These are phyloP conservation scores for Stratiomys singularior DNA, from an alignment of 2,888 invertebrate genomes.

Conservation along the genomic window DNA sequence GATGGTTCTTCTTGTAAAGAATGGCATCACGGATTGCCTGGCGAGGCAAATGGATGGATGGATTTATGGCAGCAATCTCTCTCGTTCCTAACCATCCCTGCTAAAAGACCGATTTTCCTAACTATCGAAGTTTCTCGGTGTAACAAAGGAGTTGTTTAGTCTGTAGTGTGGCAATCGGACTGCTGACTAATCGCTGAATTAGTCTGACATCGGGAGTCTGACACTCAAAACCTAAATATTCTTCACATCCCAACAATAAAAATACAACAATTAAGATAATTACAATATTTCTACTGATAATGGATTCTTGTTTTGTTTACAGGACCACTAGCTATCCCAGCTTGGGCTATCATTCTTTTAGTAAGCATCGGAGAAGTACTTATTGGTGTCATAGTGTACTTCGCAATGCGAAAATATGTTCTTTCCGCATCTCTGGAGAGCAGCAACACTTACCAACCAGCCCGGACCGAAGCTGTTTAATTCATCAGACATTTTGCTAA, in stretches of 20 bases:
- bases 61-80: too few species aligned
- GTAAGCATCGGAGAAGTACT: conserved; percentile 76
- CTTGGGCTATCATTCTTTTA: conserved; percentile 79
- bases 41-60: too few species aligned
- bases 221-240: too few species aligned
- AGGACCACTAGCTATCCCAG: conserved; percentile 76
- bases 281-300: not conserved
- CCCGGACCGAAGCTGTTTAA: conserved; percentile 60
- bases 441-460: conserved; percentile 62
- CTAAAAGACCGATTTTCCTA: too few species aligned
- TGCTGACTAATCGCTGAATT: too few species aligned
- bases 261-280: conserved; percentile 44
- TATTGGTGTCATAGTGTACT: conserved; percentile 76
- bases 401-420: conserved; percentile 75
- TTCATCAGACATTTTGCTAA: conserved; percentile 4
- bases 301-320: conserved; percentile 49
- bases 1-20: too few species aligned
- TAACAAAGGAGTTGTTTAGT: too few species aligned
- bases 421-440: conserved; percentile 64
- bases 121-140: too few species aligned
- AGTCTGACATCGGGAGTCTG: too few species aligned
- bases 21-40: too few species aligned
- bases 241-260: not conserved
- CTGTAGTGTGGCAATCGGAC: too few species aligned
- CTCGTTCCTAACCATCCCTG: too few species aligned